Conservation (phyloP, 2,888 invertebrate species). For the Phoenoteleia sp. region DNA sequence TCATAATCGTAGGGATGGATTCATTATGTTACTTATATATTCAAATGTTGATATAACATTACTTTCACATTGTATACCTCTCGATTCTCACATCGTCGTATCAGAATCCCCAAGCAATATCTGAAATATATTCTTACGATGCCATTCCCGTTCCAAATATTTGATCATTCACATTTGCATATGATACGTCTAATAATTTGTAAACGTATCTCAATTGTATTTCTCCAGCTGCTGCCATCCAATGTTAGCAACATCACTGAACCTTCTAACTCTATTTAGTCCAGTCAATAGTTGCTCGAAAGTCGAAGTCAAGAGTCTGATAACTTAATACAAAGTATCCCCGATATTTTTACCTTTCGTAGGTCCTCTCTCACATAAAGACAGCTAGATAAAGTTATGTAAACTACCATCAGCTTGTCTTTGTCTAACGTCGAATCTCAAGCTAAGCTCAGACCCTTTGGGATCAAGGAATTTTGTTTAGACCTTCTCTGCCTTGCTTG, state of each 20-base stretch:
- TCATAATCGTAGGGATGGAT: too few relatives aligned
- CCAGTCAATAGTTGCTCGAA: constrained; percentile 24
- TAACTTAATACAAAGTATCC: constrained; percentile 25
- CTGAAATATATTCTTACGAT: background rate
- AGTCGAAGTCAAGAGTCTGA: constrained; percentile 3
- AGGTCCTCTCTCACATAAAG: background rate
- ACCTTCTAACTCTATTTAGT: constrained; percentile 22
- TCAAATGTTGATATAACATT: too few relatives aligned
- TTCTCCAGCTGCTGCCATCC: constrained; percentile 28
- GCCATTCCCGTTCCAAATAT: constrained; percentile 2
- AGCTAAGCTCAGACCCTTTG: background rate
- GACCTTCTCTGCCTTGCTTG: background rate
- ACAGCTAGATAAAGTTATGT: background rate
- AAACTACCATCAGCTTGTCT: background rate
- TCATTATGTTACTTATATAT: too few relatives aligned
- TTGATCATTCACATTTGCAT: constrained; percentile 28
- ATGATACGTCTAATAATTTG: constrained; percentile 5
- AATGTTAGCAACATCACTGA: background rate
- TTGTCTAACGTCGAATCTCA: background rate
- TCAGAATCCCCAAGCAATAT: too few relatives aligned
- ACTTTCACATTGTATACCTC: background rate
- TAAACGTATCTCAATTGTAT: constrained; percentile 13
- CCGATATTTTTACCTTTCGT: constrained; percentile 32
- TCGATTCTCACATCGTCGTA: too few relatives aligned
- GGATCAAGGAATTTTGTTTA: constrained; percentile 14